phyloP scores from a whole-genome alignment of 2,113 vertebrate genomes.

The Protomyctophum bolini region DNA sequence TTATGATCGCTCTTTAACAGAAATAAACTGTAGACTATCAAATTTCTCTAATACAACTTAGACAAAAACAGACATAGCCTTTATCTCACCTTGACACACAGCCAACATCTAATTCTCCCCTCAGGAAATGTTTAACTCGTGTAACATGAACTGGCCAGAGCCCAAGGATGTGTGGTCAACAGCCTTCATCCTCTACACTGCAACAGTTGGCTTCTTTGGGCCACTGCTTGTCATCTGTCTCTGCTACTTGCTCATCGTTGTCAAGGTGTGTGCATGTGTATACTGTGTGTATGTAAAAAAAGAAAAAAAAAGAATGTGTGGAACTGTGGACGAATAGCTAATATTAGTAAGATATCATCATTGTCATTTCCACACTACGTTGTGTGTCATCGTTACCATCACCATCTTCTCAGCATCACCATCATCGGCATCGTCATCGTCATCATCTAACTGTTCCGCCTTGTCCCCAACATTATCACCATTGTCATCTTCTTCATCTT shows the following conservation, averaged over 20 bases:
- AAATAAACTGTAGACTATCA: too few species aligned
- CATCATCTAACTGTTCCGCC: too few species aligned
- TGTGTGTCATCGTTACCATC: not conserved
- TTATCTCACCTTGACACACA: too few species aligned
- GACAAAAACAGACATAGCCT: too few species aligned
- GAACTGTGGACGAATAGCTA: too few species aligned
- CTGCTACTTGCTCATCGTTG: constrained; percentile 92
- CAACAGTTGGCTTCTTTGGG: constrained; percentile 89
- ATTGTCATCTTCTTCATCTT: not conserved
- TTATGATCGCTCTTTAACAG: too few species aligned
- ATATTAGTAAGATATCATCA: not conserved
- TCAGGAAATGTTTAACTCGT: constrained; percentile 85
- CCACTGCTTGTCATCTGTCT: constrained; percentile 92
- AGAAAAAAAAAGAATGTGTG: too few species aligned
- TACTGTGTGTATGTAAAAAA: not conserved
- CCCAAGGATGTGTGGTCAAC: constrained; percentile 86
- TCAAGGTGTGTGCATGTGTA: constrained; percentile 71
- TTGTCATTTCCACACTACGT: not conserved
- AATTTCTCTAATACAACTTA: too few species aligned
- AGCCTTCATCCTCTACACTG: constrained; percentile 90
- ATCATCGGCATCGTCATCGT: too few species aligned
- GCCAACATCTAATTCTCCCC: not conserved
- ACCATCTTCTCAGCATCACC: not conserved
- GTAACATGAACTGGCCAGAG: constrained; percentile 96
- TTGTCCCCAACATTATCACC: too few species aligned